These are phyloP conservation scores for Cuculus canorus DNA, from an alignment of 2,797 vertebrate species.

Conservation along the genomic window DNA sequence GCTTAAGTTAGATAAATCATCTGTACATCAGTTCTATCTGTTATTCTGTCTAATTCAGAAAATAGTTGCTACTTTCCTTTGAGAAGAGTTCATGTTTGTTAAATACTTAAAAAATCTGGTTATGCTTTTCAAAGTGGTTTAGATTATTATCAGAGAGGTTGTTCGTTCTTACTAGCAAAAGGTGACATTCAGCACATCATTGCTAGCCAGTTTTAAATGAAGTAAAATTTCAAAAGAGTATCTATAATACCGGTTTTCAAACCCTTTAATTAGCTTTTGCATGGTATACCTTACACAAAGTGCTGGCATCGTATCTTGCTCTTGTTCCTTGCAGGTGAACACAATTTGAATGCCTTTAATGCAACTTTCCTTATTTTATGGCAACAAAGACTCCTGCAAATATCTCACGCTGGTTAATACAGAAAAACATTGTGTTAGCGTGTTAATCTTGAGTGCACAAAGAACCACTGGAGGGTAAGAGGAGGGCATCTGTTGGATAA, in stretches of 20 bases:
- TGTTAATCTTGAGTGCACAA: conserved; percentile 78
- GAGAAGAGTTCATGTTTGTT: conserved; percentile 79
- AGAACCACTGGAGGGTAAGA: conserved; percentile 73
- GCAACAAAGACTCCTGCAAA: conserved; percentile 79
- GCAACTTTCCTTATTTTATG: conserved; percentile 81
- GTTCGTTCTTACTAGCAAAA: conserved; percentile 85
- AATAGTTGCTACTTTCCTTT: conserved; percentile 67
- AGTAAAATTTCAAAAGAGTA: conserved; percentile 65
- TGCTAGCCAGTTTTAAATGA: conserved; percentile 70
- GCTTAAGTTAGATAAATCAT: conserved; percentile 72
- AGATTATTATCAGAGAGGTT: conserved; percentile 93
- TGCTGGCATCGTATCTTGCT: conserved; percentile 74
- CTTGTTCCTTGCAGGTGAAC: conserved; percentile 76
- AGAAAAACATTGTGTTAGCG: conserved; percentile 64
- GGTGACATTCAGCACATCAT: conserved; percentile 85
- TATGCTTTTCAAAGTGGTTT: conserved; percentile 74
- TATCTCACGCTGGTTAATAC: conserved; percentile 56
- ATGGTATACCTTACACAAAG: conserved; percentile 64
- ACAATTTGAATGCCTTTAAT: conserved; percentile 83
- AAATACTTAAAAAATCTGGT: conserved; percentile 80
- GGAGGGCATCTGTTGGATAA: conserved; percentile 86
- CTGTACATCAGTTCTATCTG: conserved; percentile 59
- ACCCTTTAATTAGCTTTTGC: conserved; percentile 78
- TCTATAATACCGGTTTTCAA: conserved; percentile 52
- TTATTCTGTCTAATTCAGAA: conserved; percentile 70